Conservation (phyloP, 2,797 vertebrate species). For the Premnoplex brunnescens region DNA sequence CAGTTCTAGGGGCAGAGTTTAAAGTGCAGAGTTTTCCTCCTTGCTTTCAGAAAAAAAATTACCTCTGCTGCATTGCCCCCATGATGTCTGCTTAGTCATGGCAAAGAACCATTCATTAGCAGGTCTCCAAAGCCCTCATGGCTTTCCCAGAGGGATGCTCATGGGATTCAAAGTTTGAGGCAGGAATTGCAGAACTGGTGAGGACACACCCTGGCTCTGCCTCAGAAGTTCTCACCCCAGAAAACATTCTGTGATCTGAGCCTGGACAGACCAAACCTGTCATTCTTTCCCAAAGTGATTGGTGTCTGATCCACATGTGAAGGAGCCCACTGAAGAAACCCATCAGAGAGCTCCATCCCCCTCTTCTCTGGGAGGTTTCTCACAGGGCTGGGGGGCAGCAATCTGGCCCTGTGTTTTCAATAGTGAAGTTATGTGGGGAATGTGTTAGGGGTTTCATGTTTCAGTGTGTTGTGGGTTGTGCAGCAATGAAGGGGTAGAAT, state of each 20-base stretch:
- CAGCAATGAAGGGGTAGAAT: background rate
- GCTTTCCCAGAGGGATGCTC: background rate
- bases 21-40: background rate
- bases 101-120: background rate
- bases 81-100: background rate
- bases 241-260: background rate
- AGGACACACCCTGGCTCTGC: background rate
- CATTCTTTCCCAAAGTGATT: background rate
- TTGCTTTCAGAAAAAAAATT: background rate
- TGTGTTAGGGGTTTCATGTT: slow-evolving; percentile 49
- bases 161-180: background rate
- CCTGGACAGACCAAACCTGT: background rate
- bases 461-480: slow-evolving; percentile 16
- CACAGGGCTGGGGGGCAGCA: slow-evolving; percentile 1
- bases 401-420: slow-evolving; percentile 23
- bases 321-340: background rate
- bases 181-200: background rate
- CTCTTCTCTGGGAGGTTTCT: background rate
- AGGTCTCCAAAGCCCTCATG: background rate
- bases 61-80: background rate
- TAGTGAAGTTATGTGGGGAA: slow-evolving; percentile 59
- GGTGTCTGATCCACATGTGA: accelerated
- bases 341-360: background rate
- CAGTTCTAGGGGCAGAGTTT: background rate
- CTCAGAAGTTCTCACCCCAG: background rate